Percentiles rank a stretch among this genome's conserved stretches.
Evolutionary conservation across 2,888 invertebrate genomes (phyloP).

Genomic region (Xiphydria camelus): DNA sequence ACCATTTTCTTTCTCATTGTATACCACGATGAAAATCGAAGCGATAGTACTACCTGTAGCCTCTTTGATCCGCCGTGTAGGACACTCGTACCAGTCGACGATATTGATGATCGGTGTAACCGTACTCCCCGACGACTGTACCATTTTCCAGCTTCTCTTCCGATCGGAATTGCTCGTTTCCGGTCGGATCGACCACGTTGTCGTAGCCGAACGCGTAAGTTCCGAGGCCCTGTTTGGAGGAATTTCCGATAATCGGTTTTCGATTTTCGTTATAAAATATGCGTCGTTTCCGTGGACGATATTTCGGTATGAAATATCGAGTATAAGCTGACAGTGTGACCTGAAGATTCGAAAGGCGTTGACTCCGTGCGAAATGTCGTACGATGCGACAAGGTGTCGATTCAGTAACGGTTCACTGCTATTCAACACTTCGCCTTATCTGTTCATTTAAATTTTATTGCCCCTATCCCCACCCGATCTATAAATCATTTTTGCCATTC

Average conservation of each 20-base stretch:
- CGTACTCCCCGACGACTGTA: conserved; percentile 73
- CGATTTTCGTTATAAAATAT: too few relatives aligned
- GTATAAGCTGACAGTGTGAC: background rate
- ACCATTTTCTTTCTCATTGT: too few relatives aligned
- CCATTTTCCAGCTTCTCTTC: conserved; percentile 74
- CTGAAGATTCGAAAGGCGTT: too few relatives aligned
- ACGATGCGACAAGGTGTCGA: too few relatives aligned
- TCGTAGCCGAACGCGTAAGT: conserved; percentile 77
- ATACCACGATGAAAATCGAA: too few relatives aligned
- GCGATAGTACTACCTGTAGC: conserved; percentile 26
- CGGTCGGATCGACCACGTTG: conserved; percentile 63
- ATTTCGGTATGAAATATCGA: background rate
- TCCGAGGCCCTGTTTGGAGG: conserved; percentile 61
- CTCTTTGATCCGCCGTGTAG: conserved; percentile 23
- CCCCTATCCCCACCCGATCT: background rate
- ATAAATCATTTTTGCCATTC: too few relatives aligned
- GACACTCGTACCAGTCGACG: conserved; percentile 18
- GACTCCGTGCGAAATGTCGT: too few relatives aligned
- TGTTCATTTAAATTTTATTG: background rate
- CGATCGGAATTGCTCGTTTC: conserved; percentile 72
- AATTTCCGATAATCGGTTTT: background rate
- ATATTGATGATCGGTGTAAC: conserved; percentile 56
- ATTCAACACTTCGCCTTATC: too few relatives aligned
- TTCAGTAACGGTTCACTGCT: background rate
- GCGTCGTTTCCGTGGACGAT: background rate